A percentile compares a stretch with the other conserved stretches of the same genome.
Conservation (phyloP, 2,797 vertebrate genomes). For the Benthosema pterotum region DNA sequence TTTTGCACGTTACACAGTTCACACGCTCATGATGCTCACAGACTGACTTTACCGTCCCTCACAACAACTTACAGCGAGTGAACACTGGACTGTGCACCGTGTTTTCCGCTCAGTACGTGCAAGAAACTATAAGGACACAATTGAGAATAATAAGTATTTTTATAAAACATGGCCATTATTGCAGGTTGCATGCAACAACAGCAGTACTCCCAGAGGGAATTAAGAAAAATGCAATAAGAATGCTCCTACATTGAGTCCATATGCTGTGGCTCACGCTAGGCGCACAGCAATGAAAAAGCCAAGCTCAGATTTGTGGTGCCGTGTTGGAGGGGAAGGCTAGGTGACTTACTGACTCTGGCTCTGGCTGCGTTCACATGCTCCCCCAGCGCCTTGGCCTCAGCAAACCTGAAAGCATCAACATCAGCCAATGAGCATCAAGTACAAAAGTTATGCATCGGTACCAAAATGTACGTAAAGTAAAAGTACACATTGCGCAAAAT, state of each 20-base stretch:
- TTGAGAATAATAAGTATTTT: not conserved
- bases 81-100: not conserved
- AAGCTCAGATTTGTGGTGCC: not conserved
- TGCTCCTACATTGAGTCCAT: not conserved
- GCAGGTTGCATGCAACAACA: not conserved
- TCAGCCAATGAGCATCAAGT: too few species aligned
- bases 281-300: not conserved
- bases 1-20: constrained; percentile 3
- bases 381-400: constrained; percentile 88
- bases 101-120: not conserved
- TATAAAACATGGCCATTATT: not conserved
- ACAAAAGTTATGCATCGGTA: too few species aligned
- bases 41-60: not conserved
- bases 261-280: constrained; percentile 1
- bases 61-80: not conserved
- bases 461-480: too few species aligned
- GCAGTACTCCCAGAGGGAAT: not conserved
- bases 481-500: too few species aligned
- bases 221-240: not conserved
- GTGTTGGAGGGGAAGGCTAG: not conserved
- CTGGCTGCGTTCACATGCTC: constrained; percentile 83
- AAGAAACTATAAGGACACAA: too few species aligned
- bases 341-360: constrained; percentile 89
- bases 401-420: constrained; percentile 74
- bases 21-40: not conserved